Conservation (phyloP, 2,113 vertebrate genomes). For the Platysteira castanea region DNA sequence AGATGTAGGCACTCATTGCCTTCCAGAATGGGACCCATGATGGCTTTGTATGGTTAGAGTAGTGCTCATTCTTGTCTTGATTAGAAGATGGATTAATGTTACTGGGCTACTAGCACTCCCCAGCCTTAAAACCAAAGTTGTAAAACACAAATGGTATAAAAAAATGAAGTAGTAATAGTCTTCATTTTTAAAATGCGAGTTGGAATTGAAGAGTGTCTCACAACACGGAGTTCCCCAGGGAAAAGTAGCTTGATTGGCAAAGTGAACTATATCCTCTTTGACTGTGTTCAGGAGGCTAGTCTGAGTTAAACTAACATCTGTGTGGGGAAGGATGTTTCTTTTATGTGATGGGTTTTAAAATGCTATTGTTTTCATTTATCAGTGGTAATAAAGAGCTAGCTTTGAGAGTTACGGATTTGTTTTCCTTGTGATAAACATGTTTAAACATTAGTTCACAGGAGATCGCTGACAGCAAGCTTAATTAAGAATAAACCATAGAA, state of each 20-base stretch:
- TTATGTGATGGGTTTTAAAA: background rate
- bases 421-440: background rate
- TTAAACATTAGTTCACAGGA: background rate
- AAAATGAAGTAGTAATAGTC: background rate
- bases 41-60: background rate
- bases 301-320: background rate
- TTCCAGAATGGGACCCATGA: background rate
- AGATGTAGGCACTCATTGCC: background rate
- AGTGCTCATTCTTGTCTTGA: background rate
- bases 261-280: background rate
- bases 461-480: background rate
- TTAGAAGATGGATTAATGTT: background rate
- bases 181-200: background rate
- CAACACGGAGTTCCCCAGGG: background rate
- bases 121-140: background rate
- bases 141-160: background rate
- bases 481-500: background rate
- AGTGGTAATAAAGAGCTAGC: background rate
- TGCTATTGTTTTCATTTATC: background rate
- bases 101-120: background rate
- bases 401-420: background rate
- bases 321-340: background rate
- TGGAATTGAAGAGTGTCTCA: background rate
- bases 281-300: background rate
- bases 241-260: background rate